Percentiles rank a stretch among this genome's conserved stretches.
phyloP scores from a whole-genome alignment of 2,113 vertebrate genomes.

The Poecilia latipinna region DNA sequence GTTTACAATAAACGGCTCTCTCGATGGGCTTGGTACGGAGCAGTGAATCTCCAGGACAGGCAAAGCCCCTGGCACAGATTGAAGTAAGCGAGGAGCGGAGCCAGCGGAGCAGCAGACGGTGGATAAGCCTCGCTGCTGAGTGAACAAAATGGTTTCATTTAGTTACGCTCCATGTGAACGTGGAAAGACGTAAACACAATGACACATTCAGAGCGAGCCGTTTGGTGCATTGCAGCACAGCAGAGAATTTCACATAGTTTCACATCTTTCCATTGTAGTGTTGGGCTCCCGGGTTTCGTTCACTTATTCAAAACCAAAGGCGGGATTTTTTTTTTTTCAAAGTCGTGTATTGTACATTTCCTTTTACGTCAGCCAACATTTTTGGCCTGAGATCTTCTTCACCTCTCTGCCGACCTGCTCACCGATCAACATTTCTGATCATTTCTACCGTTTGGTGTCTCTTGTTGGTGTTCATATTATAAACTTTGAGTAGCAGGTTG shows the following conservation, averaged over 20 bases:
- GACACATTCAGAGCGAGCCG: constrained; percentile 30
- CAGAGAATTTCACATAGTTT: constrained; percentile 20
- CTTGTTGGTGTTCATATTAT: background rate
- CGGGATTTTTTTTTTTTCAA: background rate
- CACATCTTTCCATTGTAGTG: background rate
- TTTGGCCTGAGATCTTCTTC: background rate
- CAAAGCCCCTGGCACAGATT: constrained; percentile 54
- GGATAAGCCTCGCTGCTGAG: constrained; percentile 55
- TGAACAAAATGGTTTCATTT: constrained; percentile 60
- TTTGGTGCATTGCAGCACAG: constrained; percentile 12
- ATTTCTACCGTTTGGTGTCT: background rate
- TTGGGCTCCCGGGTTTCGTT: background rate
- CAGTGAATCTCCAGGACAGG: constrained; percentile 52
- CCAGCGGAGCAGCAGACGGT: constrained; percentile 47
- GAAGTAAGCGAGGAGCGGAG: constrained; percentile 38
- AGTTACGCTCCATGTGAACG: constrained; percentile 40
- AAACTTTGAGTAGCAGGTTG: background rate
- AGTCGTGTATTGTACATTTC: background rate
- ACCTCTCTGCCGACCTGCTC: background rate
- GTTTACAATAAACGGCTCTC: constrained; percentile 44
- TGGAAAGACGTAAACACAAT: constrained; percentile 41
- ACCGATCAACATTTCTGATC: background rate
- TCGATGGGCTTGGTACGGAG: constrained; percentile 33
- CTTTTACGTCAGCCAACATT: background rate
- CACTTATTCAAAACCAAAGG: background rate